These are phyloP conservation scores for Scaptomyza montana DNA, from an alignment of 1,140 invertebrate genomes.

Conservation along the genomic window DNA sequence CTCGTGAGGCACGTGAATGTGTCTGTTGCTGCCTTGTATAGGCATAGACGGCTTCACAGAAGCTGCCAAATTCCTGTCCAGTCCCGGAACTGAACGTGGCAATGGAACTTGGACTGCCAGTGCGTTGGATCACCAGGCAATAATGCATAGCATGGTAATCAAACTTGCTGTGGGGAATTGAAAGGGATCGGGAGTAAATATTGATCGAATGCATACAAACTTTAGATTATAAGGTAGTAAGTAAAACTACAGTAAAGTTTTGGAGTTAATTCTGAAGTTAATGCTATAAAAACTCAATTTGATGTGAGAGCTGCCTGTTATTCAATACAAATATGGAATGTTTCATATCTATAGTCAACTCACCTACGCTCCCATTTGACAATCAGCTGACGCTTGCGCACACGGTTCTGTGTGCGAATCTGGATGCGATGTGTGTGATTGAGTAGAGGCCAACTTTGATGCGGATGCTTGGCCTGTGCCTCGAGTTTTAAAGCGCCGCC, in stretches of 20 bases:
- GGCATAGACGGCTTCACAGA: conserved; percentile 72
- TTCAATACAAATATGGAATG: too few relatives aligned
- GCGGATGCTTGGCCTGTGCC: conserved; percentile 71
- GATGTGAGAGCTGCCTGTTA: too few relatives aligned
- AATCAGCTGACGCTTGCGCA: conserved; percentile 80
- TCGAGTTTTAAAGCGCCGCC: conserved; percentile 73
- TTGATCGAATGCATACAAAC: too few relatives aligned
- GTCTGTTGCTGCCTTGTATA: conserved; percentile 44
- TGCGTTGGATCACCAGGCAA: conserved; percentile 70
- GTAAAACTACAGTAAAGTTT: too few relatives aligned
- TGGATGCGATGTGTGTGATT: conserved; percentile 69
- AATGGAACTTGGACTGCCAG: not conserved
- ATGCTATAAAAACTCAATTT: too few relatives aligned
- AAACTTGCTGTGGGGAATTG: conserved; percentile 56
- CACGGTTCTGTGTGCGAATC: conserved; percentile 78
- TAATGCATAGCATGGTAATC: conserved; percentile 82
- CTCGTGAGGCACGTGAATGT: conserved; percentile 2
- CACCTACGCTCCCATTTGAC: conserved; percentile 82
- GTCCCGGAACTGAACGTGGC: not conserved
- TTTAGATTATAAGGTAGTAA: too few relatives aligned
- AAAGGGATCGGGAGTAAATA: too few relatives aligned
- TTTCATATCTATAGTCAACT: not conserved
- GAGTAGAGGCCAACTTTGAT: conserved; percentile 69
- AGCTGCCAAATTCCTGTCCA: conserved; percentile 37
- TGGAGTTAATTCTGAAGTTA: too few relatives aligned